These are phyloP conservation scores for Macropodus opercularis DNA, from an alignment of 2,797 vertebrate genomes.

Conservation along the genomic window DNA sequence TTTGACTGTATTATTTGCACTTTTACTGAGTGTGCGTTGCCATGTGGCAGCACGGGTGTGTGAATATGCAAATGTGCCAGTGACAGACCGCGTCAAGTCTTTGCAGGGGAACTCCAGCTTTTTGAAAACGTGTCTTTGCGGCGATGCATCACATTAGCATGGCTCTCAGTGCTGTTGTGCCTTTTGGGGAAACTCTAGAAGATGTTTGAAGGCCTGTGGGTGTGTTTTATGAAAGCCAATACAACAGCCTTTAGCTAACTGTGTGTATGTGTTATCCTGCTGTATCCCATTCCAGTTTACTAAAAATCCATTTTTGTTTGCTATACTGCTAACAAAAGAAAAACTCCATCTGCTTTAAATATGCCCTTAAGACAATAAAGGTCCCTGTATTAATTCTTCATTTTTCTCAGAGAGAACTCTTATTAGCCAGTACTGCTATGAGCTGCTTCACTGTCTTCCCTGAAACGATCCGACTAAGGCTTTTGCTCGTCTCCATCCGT, in stretches of 20 bases:
- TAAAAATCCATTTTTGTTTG: not conserved
- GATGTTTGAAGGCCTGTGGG: not conserved
- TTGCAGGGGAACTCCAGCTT: slow-evolving; percentile 11
- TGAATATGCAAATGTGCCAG: slow-evolving; percentile 24
- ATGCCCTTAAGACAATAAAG: not conserved
- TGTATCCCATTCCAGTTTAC: not conserved
- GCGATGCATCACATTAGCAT: slow-evolving; percentile 39
- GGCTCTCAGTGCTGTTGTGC: slow-evolving; percentile 24
- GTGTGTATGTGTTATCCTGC: not conserved
- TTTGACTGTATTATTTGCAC: slow-evolving; percentile 8
- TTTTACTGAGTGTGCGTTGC: not conserved
- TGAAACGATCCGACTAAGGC: too few relatives aligned
- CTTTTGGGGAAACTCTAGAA: not conserved
- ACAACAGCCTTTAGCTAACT: not conserved
- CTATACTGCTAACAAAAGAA: not conserved
- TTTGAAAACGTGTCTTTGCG: slow-evolving; percentile 26
- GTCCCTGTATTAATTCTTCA: too few relatives aligned
- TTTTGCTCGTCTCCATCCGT: too few relatives aligned
- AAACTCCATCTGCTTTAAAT: not conserved
- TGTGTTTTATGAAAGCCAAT: too few relatives aligned
- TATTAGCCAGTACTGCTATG: too few relatives aligned
- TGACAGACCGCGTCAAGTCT: slow-evolving; percentile 28
- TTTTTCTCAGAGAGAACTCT: too few relatives aligned
- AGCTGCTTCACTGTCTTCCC: too few relatives aligned
- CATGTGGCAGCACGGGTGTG: not conserved